Conservation (phyloP, 2,888 invertebrate species). For the Hermodice carunculata region DNA sequence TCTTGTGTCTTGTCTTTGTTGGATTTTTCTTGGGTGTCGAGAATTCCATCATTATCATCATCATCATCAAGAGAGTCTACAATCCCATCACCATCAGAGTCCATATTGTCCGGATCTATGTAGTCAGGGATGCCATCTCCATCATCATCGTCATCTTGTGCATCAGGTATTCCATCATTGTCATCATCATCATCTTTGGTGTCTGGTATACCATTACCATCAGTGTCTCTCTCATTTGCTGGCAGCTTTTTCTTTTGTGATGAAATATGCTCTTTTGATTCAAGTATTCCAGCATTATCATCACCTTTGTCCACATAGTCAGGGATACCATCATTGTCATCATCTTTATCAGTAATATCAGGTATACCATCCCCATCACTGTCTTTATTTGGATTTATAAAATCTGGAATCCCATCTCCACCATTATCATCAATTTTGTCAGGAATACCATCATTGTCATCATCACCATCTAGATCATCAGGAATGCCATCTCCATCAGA, state of each 20-base stretch:
- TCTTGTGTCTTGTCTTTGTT: too few species aligned
- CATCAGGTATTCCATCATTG: constrained; percentile 49
- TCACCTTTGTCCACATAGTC: constrained; percentile 47
- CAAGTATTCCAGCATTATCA: constrained; percentile 45
- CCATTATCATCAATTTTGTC: constrained; percentile 34
- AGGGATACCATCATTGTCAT: constrained; percentile 52
- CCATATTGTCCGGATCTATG: constrained; percentile 46
- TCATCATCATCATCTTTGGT: constrained; percentile 39
- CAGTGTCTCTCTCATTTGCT: constrained; percentile 34
- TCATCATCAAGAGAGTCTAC: constrained; percentile 45
- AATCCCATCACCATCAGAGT: constrained; percentile 57
- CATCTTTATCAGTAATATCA: constrained; percentile 43
- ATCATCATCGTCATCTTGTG: constrained; percentile 34
- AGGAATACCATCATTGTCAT: constrained; percentile 38
- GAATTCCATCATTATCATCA: constrained; percentile 41
- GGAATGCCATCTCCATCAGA: constrained; percentile 51
- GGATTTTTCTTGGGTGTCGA: constrained; percentile 35
- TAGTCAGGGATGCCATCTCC: constrained; percentile 58
- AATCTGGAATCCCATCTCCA: constrained; percentile 50
- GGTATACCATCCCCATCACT: constrained; percentile 62
- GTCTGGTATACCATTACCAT: constrained; percentile 39
- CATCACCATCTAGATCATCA: constrained; percentile 44
- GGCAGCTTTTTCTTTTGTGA: too few species aligned
- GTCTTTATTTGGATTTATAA: constrained; percentile 28
- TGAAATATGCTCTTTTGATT: constrained; percentile 31